Percentiles rank a stretch among this genome's conserved stretches.
Evolutionary conservation across 1,140 invertebrate genomes (phyloP).

Genomic region (Pantala flavescens): DNA sequence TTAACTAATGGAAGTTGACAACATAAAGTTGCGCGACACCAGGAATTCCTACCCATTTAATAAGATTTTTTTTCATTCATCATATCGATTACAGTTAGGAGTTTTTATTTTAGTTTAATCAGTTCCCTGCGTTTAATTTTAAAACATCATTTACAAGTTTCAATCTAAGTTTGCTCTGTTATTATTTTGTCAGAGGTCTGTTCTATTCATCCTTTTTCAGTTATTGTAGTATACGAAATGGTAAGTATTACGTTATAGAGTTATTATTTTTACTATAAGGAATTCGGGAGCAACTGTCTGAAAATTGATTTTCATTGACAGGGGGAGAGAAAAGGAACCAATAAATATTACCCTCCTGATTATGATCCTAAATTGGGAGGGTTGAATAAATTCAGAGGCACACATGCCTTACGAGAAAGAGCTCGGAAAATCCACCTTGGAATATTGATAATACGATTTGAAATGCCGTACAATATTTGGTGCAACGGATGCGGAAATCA

Average conservation of each 20-base stretch:
- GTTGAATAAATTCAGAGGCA: constrained; percentile 87
- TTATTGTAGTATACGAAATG: neutral
- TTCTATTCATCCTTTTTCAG: no score
- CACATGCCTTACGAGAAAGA: constrained; percentile 90
- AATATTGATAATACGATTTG: constrained; percentile 97
- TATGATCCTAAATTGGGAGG: constrained; percentile 89
- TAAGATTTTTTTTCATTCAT: no score
- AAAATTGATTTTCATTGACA: neutral
- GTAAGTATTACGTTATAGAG: neutral
- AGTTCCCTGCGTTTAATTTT: no score
- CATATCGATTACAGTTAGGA: no score
- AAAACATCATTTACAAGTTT: no score
- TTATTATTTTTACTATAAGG: neutral
- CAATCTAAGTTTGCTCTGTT: no score
- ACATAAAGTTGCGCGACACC: no score
- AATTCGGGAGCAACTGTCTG: neutral
- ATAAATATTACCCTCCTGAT: constrained; percentile 97
- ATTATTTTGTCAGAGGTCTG: no score
- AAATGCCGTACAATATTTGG: constrained; percentile 99
- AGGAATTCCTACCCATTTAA: no score
- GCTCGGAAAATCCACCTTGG: constrained; percentile 90
- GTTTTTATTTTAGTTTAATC: no score
- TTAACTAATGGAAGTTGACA: no score
- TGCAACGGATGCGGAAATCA: constrained; percentile 96
- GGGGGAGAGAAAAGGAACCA: constrained; percentile 97